These are phyloP conservation scores for Choloepus didactylus DNA, from an alignment of 2,797 vertebrate species.

Conservation along the genomic window DNA sequence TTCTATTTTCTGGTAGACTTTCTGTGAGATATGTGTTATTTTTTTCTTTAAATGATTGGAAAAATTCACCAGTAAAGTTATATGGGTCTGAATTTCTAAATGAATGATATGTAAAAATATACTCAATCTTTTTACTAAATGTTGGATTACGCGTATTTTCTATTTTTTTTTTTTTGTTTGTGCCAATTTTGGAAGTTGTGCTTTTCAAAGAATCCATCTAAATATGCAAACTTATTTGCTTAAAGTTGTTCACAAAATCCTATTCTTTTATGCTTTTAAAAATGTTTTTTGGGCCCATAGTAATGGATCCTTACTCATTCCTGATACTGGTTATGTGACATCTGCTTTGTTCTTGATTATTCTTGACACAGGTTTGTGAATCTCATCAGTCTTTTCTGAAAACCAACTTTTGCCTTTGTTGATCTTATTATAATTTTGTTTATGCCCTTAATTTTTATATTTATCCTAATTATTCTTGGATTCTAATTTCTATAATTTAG, in stretches of 20 bases:
- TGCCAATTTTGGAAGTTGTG: background rate
- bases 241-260: background rate
- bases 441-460: background rate
- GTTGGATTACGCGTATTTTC: background rate
- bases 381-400: background rate
- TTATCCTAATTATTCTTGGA: background rate
- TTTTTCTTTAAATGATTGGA: background rate
- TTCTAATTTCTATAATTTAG: background rate
- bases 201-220: background rate
- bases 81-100: background rate
- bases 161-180: background rate
- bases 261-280: background rate
- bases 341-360: background rate
- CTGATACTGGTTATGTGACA: background rate
- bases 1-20: background rate
- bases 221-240: background rate
- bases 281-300: background rate
- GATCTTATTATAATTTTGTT: background rate
- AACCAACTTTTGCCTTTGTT: background rate
- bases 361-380: background rate
- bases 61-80: background rate
- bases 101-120: conserved; percentile 1
- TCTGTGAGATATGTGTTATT: no score
- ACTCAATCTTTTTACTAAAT: background rate
- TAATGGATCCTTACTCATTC: background rate